Conservation (phyloP, 2,113 vertebrate genomes). For the Corvus hawaiiensis region DNA sequence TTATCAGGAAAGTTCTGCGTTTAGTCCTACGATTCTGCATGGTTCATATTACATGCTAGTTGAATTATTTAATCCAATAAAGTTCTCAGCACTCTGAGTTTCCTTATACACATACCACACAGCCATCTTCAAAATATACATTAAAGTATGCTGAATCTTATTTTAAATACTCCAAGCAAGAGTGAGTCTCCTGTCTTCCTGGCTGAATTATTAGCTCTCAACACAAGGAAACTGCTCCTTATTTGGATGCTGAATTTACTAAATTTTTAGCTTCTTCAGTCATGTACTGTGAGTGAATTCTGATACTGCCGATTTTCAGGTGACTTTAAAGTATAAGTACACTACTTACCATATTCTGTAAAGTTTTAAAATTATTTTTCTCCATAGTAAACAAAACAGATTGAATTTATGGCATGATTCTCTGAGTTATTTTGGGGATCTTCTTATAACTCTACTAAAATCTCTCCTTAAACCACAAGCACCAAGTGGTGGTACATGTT, state of each 20-base stretch:
- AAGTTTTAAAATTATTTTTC: neutral
- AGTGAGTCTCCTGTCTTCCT: neutral
- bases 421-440: neutral
- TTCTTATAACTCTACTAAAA: neutral
- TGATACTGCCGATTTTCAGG: neutral
- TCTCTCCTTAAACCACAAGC: neutral
- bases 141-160: neutral
- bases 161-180: neutral
- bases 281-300: neutral
- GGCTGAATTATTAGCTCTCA: neutral
- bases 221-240: neutral
- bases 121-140: neutral
- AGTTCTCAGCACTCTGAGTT: neutral
- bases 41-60: neutral
- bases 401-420: neutral
- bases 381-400: neutral
- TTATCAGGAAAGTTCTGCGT: neutral
- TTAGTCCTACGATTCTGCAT: neutral
- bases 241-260: neutral
- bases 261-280: neutral
- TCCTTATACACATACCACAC: neutral
- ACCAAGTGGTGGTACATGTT: neutral
- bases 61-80: conserved; percentile 8
- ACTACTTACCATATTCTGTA: neutral
- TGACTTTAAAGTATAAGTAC: neutral